Evolutionary conservation across 2,113 vertebrate species (phyloP).

Genomic region (Mionectes macconnelli): DNA sequence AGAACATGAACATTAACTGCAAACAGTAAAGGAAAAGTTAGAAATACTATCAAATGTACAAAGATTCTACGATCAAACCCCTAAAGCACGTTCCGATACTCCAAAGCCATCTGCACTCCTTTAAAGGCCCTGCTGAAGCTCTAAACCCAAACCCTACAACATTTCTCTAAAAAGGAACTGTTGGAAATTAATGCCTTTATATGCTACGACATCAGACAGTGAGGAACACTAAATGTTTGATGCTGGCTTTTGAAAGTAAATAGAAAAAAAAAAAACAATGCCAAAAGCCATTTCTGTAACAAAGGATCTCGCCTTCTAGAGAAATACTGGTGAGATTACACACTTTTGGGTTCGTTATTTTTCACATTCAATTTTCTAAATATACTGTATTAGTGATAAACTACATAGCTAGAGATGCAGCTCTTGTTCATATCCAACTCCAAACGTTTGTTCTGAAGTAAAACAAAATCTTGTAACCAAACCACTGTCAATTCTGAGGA

Average conservation of each 20-base stretch:
- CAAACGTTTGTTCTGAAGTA: slow-evolving; percentile 46
- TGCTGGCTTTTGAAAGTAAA: slow-evolving; percentile 67
- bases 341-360: slow-evolving; percentile 48
- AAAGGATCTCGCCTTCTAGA: slow-evolving; percentile 59
- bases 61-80: slow-evolving; percentile 68
- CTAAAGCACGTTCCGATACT: slow-evolving; percentile 69
- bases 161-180: slow-evolving; percentile 51
- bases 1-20: slow-evolving; percentile 82
- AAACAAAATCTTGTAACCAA: slow-evolving; percentile 49
- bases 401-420: slow-evolving; percentile 59
- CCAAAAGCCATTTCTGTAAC: slow-evolving; percentile 58
- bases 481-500: slow-evolving; percentile 44
- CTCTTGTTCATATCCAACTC: slow-evolving; percentile 56
- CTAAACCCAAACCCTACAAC: slow-evolving; percentile 53
- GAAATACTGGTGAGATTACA: slow-evolving; percentile 68
- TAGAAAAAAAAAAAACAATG: background rate
- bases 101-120: slow-evolving; percentile 61
- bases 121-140: slow-evolving; percentile 60
- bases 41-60: slow-evolving; percentile 79
- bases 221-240: slow-evolving; percentile 46
- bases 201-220: slow-evolving; percentile 11
- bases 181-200: background rate
- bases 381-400: slow-evolving; percentile 51
- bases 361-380: slow-evolving; percentile 52
- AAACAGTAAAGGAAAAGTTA: slow-evolving; percentile 78